These are phyloP conservation scores for Myopa tessellatipennis DNA, from an alignment of 2,888 invertebrate species.

Conservation along the genomic window DNA sequence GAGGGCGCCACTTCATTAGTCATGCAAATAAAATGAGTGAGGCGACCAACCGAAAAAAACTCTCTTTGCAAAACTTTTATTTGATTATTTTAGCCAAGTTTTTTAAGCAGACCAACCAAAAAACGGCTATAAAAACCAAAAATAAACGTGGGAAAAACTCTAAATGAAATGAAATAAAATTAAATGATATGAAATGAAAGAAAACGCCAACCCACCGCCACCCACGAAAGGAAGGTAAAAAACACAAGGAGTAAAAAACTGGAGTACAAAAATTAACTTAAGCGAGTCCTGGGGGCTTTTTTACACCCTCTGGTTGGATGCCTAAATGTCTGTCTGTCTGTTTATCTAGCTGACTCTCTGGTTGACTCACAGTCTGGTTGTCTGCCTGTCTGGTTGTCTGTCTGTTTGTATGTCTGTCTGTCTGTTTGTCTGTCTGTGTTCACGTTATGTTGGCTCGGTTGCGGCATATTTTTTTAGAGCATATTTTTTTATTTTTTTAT, in stretches of 20 bases:
- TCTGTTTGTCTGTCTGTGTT: too few relatives aligned
- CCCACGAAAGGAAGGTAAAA: not conserved
- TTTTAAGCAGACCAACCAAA: not conserved
- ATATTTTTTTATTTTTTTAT: too few relatives aligned
- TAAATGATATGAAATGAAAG: not conserved
- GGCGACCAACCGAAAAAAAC: slow-evolving; percentile 6
- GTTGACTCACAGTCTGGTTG: not conserved
- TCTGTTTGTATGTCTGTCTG: not conserved
- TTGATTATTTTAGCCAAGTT: slow-evolving; percentile 35
- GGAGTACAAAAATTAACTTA: not conserved
- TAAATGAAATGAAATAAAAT: not conserved
- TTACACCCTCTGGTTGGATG: not conserved
- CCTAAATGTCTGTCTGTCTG: not conserved
- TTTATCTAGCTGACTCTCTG: not conserved
- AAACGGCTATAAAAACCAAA: not conserved
- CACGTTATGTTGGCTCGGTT: too few relatives aligned
- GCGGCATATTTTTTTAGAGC: too few relatives aligned
- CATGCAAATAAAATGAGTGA: slow-evolving; percentile 45
- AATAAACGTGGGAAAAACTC: not conserved
- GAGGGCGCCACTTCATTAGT: slow-evolving; percentile 46
- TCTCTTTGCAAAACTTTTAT: not conserved
- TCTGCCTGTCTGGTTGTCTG: not conserved
- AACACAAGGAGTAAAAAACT: not conserved
- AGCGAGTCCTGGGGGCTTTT: not conserved
- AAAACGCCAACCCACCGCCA: not conserved